Base-by-base conservation (phyloP, 2,797 vertebrate genomes). In the Lerista edwardsae region DNA sequence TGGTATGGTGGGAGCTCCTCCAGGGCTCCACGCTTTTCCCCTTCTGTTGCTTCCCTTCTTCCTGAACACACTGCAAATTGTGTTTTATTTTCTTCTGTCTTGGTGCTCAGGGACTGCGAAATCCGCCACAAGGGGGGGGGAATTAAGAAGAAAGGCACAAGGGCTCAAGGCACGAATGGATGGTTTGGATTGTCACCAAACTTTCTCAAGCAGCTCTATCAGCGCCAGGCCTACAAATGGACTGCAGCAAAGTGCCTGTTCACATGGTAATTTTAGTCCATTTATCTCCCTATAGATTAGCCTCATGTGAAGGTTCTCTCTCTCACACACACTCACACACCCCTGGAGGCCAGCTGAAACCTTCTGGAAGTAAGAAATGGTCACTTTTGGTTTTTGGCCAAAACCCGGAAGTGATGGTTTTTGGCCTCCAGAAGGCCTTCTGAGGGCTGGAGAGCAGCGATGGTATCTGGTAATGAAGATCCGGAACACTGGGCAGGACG, bases 251-350 rank as follows among this genome's bases (percentile, higher is more conserved):
- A 61, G 27, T 31, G 55, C 34, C 19, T 34, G 65, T 77, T 59
- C 64, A 64, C 17, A 68, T 83, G 27, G 34, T 83, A 76, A 76
- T 83, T 76, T 75, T 75, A n/a, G 44, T 27, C 27, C 62, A 31
- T 41, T 64, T 62, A 21, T 34, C 74, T 21, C 41, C 41, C 44
- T 34, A 65, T 21, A 65, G 44, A 79, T 39, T 61, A 79, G 2
- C 12, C 29, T 61, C 59, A 39, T 21, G 36, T n/a, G 12, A 72
- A 44, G n/a, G n/a, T n/a, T n/a, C n/a, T n/a, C n/a, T n/a, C n/a
- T n/a, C n/a, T n/a, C n/a, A n/a, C n/a, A n/a, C n/a, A n/a, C n/a
- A n/a, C n/a, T n/a, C n/a, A n/a, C n/a, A n/a, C n/a, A n/a, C n/a
- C n/a, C n/a, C n/a, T n/a, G n/a, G n/a, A n/a, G n/a, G n/a, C n/a